Evolutionary conservation across 2,113 vertebrate species (phyloP).

Genomic region (Miniopterus natalensis): DNA sequence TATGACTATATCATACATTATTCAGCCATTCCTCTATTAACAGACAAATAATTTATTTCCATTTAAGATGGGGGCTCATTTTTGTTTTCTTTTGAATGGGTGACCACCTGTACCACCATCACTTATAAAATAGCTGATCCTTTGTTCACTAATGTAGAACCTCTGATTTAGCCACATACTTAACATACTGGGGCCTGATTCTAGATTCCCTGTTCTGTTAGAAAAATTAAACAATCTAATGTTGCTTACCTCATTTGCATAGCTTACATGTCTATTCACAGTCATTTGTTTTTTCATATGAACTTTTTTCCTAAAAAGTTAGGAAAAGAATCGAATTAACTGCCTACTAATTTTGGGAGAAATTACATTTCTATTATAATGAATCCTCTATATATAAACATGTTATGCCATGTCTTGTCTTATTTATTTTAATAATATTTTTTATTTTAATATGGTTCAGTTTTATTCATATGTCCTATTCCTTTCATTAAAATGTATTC

Average conservation of each 20-base stretch:
- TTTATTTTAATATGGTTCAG: background rate
- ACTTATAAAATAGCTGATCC: background rate
- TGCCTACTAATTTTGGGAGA: background rate
- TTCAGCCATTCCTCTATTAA: background rate
- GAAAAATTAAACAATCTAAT: background rate
- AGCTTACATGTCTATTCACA: background rate
- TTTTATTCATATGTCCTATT: background rate
- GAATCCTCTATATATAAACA: background rate
- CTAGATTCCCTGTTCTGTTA: background rate
- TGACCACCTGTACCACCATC: background rate
- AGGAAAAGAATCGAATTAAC: background rate
- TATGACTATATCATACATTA: background rate
- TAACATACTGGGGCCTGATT: background rate
- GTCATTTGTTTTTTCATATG: background rate
- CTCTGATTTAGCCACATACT: background rate
- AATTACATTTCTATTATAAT: background rate
- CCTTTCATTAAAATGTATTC: background rate
- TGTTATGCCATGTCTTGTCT: background rate
- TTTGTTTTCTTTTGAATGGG: background rate
- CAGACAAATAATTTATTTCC: background rate
- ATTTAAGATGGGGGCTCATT: background rate
- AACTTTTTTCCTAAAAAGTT: background rate
- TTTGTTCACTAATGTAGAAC: background rate
- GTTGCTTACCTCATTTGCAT: background rate
- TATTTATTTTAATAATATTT: conserved; percentile 1